Evolutionary conservation across 2,888 invertebrate species (phyloP).

Genomic region (Sinotaia quadrata): DNA sequence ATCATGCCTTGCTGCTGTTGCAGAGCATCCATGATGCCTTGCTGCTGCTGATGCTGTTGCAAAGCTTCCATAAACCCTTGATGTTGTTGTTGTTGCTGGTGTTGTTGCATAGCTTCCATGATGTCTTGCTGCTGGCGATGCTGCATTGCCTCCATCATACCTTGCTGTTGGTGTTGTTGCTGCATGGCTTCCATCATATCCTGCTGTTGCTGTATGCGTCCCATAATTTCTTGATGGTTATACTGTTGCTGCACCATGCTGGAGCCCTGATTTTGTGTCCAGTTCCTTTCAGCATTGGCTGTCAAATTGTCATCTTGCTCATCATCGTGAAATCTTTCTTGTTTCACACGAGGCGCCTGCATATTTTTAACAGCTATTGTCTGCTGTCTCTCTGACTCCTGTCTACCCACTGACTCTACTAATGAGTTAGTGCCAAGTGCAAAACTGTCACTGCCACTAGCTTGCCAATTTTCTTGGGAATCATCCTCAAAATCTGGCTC

Average conservation of each 20-base stretch:
- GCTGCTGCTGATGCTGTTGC: background rate
- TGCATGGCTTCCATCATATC: too few relatives aligned
- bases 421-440: too few relatives aligned
- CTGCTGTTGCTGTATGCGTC: too few relatives aligned
- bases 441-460: too few relatives aligned
- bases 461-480: constrained; percentile 17
- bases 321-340: background rate
- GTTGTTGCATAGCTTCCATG: background rate
- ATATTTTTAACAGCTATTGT: background rate
- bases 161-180: too few relatives aligned
- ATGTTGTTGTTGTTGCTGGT: background rate
- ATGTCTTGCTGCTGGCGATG: background rate
- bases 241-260: too few relatives aligned
- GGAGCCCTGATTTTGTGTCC: background rate
- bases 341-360: background rate
- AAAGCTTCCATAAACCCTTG: background rate
- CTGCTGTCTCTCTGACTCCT: too few relatives aligned
- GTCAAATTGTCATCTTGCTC: background rate
- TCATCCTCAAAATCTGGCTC: constrained; percentile 10
- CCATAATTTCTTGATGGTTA: too few relatives aligned
- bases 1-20: background rate
- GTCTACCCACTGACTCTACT: too few relatives aligned
- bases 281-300: background rate
- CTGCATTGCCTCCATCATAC: background rate
- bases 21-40: background rate